Percentiles rank a stretch among this genome's conserved stretches.
These are phyloP conservation scores for Falco naumanni DNA, from an alignment of 2,797 vertebrate species.

Conservation along the genomic window DNA sequence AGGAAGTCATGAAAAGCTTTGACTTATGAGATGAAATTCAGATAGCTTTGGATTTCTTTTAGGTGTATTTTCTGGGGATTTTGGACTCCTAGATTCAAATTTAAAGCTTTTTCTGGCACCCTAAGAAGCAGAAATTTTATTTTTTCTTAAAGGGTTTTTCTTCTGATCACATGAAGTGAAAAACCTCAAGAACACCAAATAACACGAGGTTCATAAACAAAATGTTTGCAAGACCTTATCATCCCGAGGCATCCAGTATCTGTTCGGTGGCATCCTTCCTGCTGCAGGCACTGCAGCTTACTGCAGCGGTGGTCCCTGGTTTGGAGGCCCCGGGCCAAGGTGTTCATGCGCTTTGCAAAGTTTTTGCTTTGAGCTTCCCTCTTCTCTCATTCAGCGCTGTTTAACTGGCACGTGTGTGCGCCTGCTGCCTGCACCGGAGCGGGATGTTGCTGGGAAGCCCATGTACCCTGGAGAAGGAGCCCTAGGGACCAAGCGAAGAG, in stretches of 20 bases:
- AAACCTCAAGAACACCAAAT: not conserved
- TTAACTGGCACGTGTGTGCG: rapidly evolving
- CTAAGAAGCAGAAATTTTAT: not conserved
- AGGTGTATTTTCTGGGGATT: not conserved
- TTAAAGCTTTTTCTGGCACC: not conserved
- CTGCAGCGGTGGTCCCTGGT: not conserved
- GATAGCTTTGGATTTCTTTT: not conserved
- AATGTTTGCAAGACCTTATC: not conserved
- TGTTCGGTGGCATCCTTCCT: not conserved
- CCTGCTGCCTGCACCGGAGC: not conserved
- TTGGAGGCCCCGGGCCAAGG: not conserved
- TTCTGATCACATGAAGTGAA: not conserved
- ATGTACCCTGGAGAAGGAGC: not conserved
- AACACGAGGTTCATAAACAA: not conserved
- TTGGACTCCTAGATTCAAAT: not conserved
- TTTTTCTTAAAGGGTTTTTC: not conserved
- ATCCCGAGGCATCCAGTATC: rapidly evolving
- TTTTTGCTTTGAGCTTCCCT: not conserved
- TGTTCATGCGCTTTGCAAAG: not conserved
- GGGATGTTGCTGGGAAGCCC: not conserved
- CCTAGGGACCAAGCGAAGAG: not conserved
- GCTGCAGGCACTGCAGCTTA: rapidly evolving
- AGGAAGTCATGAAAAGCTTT: conserved; percentile 19
- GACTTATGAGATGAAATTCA: not conserved
- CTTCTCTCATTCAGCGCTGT: not conserved